Percentiles rank a stretch among this genome's conserved stretches.
Evolutionary conservation across 35 echinoderm and acorn worm genomes (phyloP).

Genomic region (Apostichopus californicus): DNA sequence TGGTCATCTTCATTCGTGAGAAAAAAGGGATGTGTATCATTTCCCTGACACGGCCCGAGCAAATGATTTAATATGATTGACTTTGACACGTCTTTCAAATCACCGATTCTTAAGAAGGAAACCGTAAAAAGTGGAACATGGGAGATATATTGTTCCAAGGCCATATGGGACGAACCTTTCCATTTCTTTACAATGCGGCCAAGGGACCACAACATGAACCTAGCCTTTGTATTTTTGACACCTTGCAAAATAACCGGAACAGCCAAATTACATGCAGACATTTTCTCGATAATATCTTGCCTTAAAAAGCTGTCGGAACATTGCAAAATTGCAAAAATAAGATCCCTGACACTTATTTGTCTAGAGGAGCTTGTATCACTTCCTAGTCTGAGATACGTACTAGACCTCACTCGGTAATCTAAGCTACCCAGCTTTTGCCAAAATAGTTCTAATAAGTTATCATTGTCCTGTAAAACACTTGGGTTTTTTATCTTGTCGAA

Average conservation of each 20-base stretch:
- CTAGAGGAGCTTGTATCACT: background rate
- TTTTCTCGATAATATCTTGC: constrained; percentile 43
- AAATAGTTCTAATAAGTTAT: too few relatives aligned
- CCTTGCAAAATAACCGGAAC: constrained; percentile 19
- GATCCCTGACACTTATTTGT: background rate
- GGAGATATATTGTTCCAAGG: constrained; percentile 3
- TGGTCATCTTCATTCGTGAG: background rate
- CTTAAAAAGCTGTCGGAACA: constrained; percentile 10
- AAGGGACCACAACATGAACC: constrained; percentile 6
- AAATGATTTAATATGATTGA: constrained; percentile 1
- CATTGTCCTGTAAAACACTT: too few relatives aligned
- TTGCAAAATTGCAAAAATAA: constrained; percentile 3
- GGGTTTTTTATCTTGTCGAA: too few relatives aligned
- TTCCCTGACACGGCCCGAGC: background rate
- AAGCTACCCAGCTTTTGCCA: background rate
- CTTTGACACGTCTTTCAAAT: constrained; percentile 3
- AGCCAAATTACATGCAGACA: constrained; percentile 47
- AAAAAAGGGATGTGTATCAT: constrained; percentile 25
- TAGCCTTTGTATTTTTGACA: background rate
- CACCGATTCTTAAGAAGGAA: background rate
- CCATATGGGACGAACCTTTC: background rate
- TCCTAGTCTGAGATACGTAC: background rate
- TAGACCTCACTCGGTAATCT: constrained; percentile 11
- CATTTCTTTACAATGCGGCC: background rate
- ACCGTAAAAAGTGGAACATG: constrained; percentile 17